Evolutionary conservation across 2,888 invertebrate genomes (phyloP).

Genomic region (Drosophila cognata): DNA sequence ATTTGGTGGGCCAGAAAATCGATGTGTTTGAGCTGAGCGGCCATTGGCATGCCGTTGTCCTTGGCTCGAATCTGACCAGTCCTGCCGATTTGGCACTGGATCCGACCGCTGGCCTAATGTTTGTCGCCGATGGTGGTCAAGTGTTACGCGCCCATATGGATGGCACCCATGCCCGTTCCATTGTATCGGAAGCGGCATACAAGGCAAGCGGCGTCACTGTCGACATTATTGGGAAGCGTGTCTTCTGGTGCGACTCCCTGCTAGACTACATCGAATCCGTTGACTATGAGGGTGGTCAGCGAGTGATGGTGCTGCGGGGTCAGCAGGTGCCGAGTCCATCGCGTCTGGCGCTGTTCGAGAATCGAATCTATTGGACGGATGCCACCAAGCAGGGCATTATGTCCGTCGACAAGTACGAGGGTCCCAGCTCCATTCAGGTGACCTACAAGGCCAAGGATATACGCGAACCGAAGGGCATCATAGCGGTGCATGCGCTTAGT

Average conservation of each 20-base stretch:
- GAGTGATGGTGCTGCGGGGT: slow-evolving; percentile 92
- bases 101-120: slow-evolving; percentile 95
- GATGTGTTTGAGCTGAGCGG: slow-evolving; percentile 96
- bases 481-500: slow-evolving; percentile 91
- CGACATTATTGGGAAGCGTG: slow-evolving; percentile 94
- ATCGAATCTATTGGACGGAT: slow-evolving; percentile 95
- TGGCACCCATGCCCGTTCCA: slow-evolving; percentile 92
- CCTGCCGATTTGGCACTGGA: slow-evolving; percentile 97
- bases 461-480: slow-evolving; percentile 93
- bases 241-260: slow-evolving; percentile 98
- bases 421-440: slow-evolving; percentile 91
- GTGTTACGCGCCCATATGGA: slow-evolving; percentile 96
- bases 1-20: slow-evolving; percentile 96
- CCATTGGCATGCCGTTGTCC: slow-evolving; percentile 94
- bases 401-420: slow-evolving; percentile 94
- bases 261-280: slow-evolving; percentile 98
- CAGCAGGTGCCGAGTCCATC: slow-evolving; percentile 95
- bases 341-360: slow-evolving; percentile 93
- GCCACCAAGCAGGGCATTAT: slow-evolving; percentile 95
- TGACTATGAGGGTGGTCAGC: slow-evolving; percentile 94
- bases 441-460: slow-evolving; percentile 93
- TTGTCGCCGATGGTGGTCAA: slow-evolving; percentile 94
- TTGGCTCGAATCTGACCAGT: slow-evolving; percentile 95
- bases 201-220: slow-evolving; percentile 96
- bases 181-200: slow-evolving; percentile 96